These are phyloP conservation scores for Hartigia nigra DNA, from an alignment of 2,888 invertebrate species.

Conservation along the genomic window DNA sequence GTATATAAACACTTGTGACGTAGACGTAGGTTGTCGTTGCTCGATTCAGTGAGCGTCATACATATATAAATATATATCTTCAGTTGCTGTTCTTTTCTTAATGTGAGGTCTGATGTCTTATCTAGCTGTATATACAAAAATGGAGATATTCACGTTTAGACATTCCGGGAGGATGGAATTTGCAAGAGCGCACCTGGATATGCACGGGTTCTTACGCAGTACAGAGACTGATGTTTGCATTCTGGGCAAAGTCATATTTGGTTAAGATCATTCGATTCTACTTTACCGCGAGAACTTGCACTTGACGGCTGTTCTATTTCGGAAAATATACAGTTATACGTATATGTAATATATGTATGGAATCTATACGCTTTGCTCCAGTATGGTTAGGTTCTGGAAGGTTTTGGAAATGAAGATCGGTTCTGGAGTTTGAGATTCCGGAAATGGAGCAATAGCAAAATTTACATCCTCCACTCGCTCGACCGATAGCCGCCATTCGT, in stretches of 20 bases:
- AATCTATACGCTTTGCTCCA: background rate
- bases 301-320: background rate
- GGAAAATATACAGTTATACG: background rate
- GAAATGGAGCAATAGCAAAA: slow-evolving; percentile 33
- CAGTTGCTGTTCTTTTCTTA: background rate
- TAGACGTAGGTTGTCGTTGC: background rate
- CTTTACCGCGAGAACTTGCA: background rate
- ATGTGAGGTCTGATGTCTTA: background rate
- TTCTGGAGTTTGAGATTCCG: slow-evolving; percentile 35
- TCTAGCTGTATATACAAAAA: background rate
- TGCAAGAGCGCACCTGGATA: background rate
- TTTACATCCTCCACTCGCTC: slow-evolving; percentile 37
- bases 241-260: background rate
- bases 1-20: background rate
- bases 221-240: background rate
- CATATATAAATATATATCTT: background rate
- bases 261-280: background rate
- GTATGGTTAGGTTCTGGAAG: slow-evolving; percentile 24
- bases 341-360: too few species aligned
- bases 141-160: background rate
- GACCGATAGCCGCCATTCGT: slow-evolving; percentile 41
- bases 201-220: background rate
- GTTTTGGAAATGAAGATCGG: slow-evolving; percentile 42
- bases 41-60: background rate
- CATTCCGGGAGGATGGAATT: background rate